These are phyloP conservation scores for Musca domestica DNA, from an alignment of 1,140 invertebrate genomes.

Conservation along the genomic window DNA sequence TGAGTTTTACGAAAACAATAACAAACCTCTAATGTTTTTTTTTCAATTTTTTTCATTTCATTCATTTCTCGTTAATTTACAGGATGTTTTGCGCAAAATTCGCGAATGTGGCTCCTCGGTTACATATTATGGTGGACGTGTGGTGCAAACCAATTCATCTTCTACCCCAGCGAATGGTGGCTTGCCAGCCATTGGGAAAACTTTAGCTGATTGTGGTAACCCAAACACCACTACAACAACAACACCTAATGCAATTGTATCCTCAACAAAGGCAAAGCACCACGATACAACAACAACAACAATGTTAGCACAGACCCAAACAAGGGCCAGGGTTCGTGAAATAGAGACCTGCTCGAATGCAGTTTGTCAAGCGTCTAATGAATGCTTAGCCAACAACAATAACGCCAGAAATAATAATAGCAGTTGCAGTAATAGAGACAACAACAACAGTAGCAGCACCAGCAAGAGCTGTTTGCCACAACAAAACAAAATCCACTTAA, in stretches of 20 bases:
- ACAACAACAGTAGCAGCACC: not conserved
- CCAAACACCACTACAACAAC: too few relatives aligned
- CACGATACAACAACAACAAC: not conserved
- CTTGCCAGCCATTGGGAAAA: too few relatives aligned
- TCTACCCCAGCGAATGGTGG: too few relatives aligned
- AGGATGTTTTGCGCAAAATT: conserved; percentile 82
- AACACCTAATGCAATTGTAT: not conserved
- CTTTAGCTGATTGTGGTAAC: too few relatives aligned
- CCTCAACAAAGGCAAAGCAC: not conserved
- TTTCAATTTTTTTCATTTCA: too few relatives aligned
- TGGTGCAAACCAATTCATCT: conserved; percentile 62
- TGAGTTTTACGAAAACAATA: too few relatives aligned
- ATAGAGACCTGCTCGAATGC: conserved; percentile 37
- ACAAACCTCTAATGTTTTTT: too few relatives aligned
- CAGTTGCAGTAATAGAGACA: not conserved
- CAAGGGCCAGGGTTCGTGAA: conserved; percentile 38
- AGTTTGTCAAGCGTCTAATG: too few relatives aligned
- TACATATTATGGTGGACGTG: conserved; percentile 81
- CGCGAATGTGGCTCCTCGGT: conserved; percentile 80
- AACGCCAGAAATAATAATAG: not conserved
- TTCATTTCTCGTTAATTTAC: conserved; percentile 1
- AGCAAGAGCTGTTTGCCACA: not conserved
- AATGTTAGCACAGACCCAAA: conserved; percentile 26
- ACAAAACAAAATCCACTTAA: conserved; percentile 4
- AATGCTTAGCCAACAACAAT: too few relatives aligned